Base-by-base conservation (phyloP, 1,140 invertebrate genomes). In the Choristoneura fumiferana region DNA sequence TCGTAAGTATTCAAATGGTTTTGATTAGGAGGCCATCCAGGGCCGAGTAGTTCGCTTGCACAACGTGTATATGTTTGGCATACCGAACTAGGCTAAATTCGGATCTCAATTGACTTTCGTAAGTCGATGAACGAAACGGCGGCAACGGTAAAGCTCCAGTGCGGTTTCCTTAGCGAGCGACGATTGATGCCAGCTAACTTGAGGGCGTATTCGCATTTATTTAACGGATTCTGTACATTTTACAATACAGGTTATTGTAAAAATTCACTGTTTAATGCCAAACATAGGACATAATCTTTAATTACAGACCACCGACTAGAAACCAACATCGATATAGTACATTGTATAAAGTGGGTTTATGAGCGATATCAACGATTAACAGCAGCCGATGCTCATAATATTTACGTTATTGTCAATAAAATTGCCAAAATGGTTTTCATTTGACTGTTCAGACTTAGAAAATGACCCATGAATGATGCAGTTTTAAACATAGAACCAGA, bases 101-200 rank as follows among this genome's bases (percentile, higher is more conserved):
- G 79, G 78, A 79, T 65, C 75, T 67, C 74, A 81, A 84, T 84
- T 81, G 81, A 84, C 77, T 84, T 84, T 84, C 67, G 78, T 77
- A 76, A 77, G 76, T 66, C 73, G 78, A 81, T 81, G 75, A 84
- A 84, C 81, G 81, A 79, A 81, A 76, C 64, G 73, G 69, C 71
- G 54, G 67, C 63, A 78, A 70, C 73, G 66, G 69, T 71, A 67
- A 78, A 66, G 64, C 56, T 63, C 59, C 69, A 66, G 37, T 60
- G 63, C 64, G 60, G 59, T 69, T 74, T 69, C 68, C 65, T 66
- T 68, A 57, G 38, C 40, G 33, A 56, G 34, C 58, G 66, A 57
- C 56, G 14, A 37, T 56, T 45, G 15, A 54, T 63, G 13, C 37
- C 37, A 39, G 10, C 10, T 12, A 39, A 39, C 1, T 14, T 39